Evolutionary conservation across 1,140 invertebrate species (phyloP).

Genomic region (Diprion similis): DNA sequence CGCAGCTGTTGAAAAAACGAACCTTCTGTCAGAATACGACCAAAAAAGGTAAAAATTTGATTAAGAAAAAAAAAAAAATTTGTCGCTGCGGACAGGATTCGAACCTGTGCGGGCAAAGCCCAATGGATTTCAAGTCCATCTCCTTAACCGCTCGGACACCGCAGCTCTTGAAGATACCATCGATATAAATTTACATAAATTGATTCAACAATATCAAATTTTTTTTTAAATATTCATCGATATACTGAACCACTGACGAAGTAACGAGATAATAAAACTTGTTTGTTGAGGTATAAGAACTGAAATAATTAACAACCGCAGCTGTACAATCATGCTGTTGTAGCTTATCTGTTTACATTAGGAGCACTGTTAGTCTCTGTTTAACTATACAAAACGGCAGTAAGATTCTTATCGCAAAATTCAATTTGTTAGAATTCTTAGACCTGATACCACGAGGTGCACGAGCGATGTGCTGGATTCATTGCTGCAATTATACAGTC

Average conservation of each 20-base stretch:
- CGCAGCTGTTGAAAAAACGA: conserved; percentile 61
- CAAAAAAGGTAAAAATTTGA: conserved; percentile 50
- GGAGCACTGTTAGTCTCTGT: too few species aligned
- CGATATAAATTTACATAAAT: not conserved
- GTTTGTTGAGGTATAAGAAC: not conserved
- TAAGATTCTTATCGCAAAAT: too few species aligned
- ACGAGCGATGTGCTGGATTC: too few species aligned
- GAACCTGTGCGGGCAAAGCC: conserved; percentile 88
- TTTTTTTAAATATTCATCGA: not conserved
- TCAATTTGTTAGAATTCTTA: too few species aligned
- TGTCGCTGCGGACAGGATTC: conserved; percentile 85
- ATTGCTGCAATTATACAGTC: too few species aligned
- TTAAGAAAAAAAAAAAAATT: conserved; percentile 44
- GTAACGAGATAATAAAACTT: not conserved
- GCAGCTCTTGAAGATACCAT: conserved; percentile 52
- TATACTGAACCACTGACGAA: not conserved
- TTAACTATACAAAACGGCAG: too few species aligned
- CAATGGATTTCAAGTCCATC: conserved; percentile 85
- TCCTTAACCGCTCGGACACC: conserved; percentile 73
- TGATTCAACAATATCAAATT: not conserved
- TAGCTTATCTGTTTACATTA: too few species aligned
- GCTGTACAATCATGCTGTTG: too few species aligned
- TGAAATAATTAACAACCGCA: not conserved
- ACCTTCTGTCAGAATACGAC: too few species aligned
- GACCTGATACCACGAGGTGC: too few species aligned